Base-by-base conservation (phyloP, 1,140 invertebrate species). In the Bactericera cockerelli region DNA sequence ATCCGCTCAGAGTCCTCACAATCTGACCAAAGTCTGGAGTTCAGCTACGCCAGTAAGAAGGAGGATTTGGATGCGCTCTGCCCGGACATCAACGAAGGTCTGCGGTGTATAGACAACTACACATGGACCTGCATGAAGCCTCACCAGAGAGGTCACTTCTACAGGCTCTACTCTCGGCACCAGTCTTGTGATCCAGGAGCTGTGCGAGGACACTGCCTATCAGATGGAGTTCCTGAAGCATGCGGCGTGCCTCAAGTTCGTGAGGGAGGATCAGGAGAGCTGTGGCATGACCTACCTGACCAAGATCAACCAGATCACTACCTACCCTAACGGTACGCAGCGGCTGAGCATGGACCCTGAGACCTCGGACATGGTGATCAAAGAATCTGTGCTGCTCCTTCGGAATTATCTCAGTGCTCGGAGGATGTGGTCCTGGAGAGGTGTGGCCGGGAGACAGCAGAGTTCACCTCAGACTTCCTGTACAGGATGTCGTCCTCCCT, bases 31-130 rank as follows among this genome's bases (percentile, higher is more conserved):
- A 75, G 71, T 24, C 75, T 74, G 36, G 67, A 70, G 10, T 72
- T 79, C 60, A 74, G 73, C 25, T 77, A 79, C 61, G 75, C 75
- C 0, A 71, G 76, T 19, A 79, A 72, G 22, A 75, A 77, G 61
- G 75, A 78, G 59, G 76, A 79, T 60, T 65, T 80, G 14, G 74
- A 78, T 57, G 21, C n/a, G n/a, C n/a, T n/a, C n/a, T n/a, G n/a
- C n/a, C n/a, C n/a, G n/a, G n/a, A 86, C 65, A 69, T 89, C 16
- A 76, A 79, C 57, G 75, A 78, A 38, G 81, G 83, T 2, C 77
- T 87, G 36, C 76, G 74, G 60, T 89, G 86, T 71, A 86, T 88
- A 64, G 81, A 86, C 64, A 78, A 76, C 42, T 89, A 83, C 67
- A 87, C 85, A 1, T 69, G 79, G 39, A 75, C 77, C 1, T 88